These are phyloP conservation scores for Eudasyphora cyanicolor DNA, from an alignment of 2,888 invertebrate species.

Conservation along the genomic window DNA sequence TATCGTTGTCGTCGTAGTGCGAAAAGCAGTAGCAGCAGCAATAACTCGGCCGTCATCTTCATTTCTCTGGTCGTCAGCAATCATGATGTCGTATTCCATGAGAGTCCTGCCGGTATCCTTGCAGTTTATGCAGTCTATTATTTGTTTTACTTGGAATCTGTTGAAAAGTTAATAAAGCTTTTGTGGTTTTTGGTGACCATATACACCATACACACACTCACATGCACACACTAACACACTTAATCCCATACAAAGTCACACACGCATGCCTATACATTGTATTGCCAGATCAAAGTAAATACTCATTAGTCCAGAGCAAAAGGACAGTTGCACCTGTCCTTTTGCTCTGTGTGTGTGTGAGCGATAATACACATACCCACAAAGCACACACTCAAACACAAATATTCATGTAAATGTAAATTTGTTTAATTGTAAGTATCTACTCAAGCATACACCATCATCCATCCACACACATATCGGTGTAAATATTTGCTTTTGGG, in stretches of 20 bases:
- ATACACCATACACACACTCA: not conserved
- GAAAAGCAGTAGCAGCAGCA: not conserved
- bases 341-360: not conserved
- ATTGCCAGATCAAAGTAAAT: not conserved
- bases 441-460: not conserved
- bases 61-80: not conserved
- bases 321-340: not conserved
- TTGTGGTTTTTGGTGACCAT: not conserved
- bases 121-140: not conserved
- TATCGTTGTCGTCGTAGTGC: too few relatives aligned
- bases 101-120: not conserved
- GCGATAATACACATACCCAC: too few relatives aligned
- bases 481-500: not conserved
- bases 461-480: not conserved
- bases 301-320: not conserved
- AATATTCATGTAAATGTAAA: not conserved
- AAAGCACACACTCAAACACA: not conserved
- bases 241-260: too few relatives aligned
- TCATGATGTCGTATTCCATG: not conserved
- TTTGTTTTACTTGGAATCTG: slow-evolving; percentile 11
- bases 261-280: too few relatives aligned
- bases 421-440: too few relatives aligned
- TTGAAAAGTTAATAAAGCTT: slow-evolving; percentile 20
- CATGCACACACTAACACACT: not conserved
- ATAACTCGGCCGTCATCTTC: not conserved